Evolutionary conservation across 2,888 invertebrate genomes (phyloP), one percentile per base, ranked within the genome.

Genomic region (Melipona bicolor): DNA sequence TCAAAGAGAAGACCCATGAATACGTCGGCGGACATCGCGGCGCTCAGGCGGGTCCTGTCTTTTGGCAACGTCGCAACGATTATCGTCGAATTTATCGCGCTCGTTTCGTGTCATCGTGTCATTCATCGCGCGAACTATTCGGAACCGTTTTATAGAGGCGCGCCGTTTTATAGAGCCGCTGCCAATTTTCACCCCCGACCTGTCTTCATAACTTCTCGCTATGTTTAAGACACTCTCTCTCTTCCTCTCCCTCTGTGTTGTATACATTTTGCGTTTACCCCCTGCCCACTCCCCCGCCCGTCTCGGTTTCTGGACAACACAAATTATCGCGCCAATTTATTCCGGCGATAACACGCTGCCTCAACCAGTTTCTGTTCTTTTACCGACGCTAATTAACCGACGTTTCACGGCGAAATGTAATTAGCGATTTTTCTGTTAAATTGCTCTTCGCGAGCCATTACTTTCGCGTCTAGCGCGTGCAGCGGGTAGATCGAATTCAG

Each of bases 11-110:
- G 64, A 67, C 59, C 77, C 77, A 76, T 56, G 86, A 87, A 86
- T 81, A 86, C 86, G 79, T 79, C 77, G 87, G 24, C 68, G 83
- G 54, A 15, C 64, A 80, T 64, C 74, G 69, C 64, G 75, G 76
- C 54, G 78, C 52, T 79, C 36, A 50, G 65, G 50, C 73, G 70
- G 74, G 74, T 67, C 27, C 68, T 81, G 80, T 68, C 71, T 80
- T 87, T 89, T 88, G 86, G 89, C 89, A 89, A 81, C 83, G 71
- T 52, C 73, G 27, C 21, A 72, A 86, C 87, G 84, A 87, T 87
- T 87, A 83, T 79, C 70, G 70, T 72, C 52, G 56, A 61, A 89
- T 89, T 89, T 89, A 89, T 82, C 77, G 79, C 71, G 80, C 75
- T 81, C 85, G 87, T 72, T 77, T 65, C 86, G 72, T 81, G 89